Base-by-base conservation (phyloP, 2,113 vertebrate genomes). In the Nerophis lumbriciformis region DNA sequence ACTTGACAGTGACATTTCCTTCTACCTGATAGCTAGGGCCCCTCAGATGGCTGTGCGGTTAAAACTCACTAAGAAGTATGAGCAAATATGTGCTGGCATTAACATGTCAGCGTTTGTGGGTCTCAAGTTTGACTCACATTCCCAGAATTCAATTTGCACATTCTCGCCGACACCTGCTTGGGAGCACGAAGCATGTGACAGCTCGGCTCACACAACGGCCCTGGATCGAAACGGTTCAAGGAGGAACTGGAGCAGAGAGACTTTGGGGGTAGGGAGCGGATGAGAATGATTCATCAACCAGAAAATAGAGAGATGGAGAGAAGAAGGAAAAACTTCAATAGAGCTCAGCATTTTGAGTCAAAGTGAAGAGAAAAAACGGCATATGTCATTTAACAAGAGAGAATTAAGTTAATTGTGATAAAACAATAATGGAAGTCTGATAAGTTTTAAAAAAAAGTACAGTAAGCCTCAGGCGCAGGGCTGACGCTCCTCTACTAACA, bases 81-180 rank as follows among this genome's bases (percentile, higher is more conserved):
- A 16, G 61, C 65, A 72, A 52, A 45, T 69, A 65, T 21, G 61
- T 53, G 66, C 63, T n/a, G 59, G 36, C 69, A 66, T 75, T 66
- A 63, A 57, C 48, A 60, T 45, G 12, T 57, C 64, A 67, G 59
- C 48, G 62, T 28, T 28, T 60, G 39, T 47, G 57, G 11, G 50
- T 65, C 42, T 11, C 47, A 11, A 21, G 63, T 76, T 53, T 72
- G 73, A 73, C 70, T 58, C 59, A 0, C 47, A 51, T 65, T 85
- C 71, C 73, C 66, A 15, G 54, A 79, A 83, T 77, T 85, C 66
- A 84, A 82, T 87, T 84, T 78, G 67, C 80, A 80, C 70, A 61
- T 72, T 66, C 62, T 63, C 66, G 37, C 53, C 50, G 52, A 63
- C 75, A 85, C 76, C 80, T 83, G 78, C 76, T 81, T 72, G 70